Evolutionary conservation across 2,888 invertebrate species (phyloP).

Genomic region (Drosophila paucipuncta): DNA sequence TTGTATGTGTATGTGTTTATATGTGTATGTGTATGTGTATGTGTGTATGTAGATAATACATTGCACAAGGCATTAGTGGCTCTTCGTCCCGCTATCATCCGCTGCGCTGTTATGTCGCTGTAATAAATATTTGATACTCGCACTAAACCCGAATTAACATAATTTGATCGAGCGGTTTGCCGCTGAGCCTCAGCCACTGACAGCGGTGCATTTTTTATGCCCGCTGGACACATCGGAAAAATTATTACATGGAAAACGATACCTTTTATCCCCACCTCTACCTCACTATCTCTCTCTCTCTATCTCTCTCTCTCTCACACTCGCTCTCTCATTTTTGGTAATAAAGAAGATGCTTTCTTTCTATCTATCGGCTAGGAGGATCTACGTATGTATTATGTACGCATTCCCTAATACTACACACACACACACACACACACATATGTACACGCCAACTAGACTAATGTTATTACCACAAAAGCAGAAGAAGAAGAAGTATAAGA

Average conservation of each 20-base stretch:
- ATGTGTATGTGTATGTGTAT: background rate
- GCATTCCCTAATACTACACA: slow-evolving; percentile 26
- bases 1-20: background rate
- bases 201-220: slow-evolving; percentile 71
- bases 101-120: slow-evolving; percentile 33
- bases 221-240: slow-evolving; percentile 60
- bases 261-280: slow-evolving; percentile 57
- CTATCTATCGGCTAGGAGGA: slow-evolving; percentile 70
- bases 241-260: slow-evolving; percentile 80
- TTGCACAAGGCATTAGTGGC: slow-evolving; percentile 48
- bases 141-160: slow-evolving; percentile 81
- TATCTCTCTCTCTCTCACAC: background rate
- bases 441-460: slow-evolving; percentile 65
- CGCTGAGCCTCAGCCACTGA: slow-evolving; percentile 61
- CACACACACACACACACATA: slow-evolving; percentile 5
- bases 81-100: slow-evolving; percentile 33
- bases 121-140: slow-evolving; percentile 72
- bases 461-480: slow-evolving; percentile 72
- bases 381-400: slow-evolving; percentile 45
- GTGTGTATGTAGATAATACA: slow-evolving; percentile 26
- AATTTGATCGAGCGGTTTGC: slow-evolving; percentile 79
- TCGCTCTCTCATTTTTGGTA: slow-evolving; percentile 13
- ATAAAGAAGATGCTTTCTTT: slow-evolving; percentile 68
- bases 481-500: slow-evolving; percentile 11
- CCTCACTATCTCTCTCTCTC: too few relatives aligned